Conservation (phyloP, 2,888 invertebrate genomes). For the Cephus spinipes region DNA sequence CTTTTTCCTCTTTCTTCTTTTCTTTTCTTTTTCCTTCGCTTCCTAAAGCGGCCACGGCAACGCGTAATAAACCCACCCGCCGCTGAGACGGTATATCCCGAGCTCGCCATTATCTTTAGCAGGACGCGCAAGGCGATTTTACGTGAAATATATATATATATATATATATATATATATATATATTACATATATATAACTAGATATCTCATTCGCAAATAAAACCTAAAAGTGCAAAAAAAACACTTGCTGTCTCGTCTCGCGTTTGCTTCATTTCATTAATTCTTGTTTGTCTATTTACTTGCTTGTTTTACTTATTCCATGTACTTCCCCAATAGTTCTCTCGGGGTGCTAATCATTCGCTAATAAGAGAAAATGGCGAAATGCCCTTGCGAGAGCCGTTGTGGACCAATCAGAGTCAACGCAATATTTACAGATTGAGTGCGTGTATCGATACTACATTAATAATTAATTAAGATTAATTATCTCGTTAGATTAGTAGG, state of each 20-base stretch:
- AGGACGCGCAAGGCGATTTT: background rate
- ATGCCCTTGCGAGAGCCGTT: background rate
- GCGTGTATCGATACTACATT: slow-evolving; percentile 44
- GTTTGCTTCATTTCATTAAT: background rate
- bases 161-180: background rate
- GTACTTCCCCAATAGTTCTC: background rate
- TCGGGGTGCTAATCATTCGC: background rate
- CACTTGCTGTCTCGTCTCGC: background rate
- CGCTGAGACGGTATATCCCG: background rate
- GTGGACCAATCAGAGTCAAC: slow-evolving; percentile 28
- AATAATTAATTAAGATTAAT: slow-evolving; percentile 41
- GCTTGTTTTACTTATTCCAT: background rate
- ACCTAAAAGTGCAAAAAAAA: background rate
- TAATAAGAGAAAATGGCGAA: background rate
- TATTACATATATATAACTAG: background rate
- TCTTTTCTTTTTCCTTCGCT: slow-evolving; percentile 16
- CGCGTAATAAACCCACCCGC: slow-evolving; percentile 3
- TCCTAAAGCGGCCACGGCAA: background rate
- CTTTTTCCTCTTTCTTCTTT: slow-evolving; percentile 14
- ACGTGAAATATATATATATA: background rate
- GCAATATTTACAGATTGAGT: slow-evolving; percentile 57
- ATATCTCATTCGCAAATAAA: background rate
- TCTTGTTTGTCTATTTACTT: background rate
- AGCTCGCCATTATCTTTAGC: slow-evolving; percentile 1
- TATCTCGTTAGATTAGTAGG: slow-evolving; percentile 33